Conservation (phyloP, 2,888 invertebrate species). For the Platerodrilus igneus region DNA sequence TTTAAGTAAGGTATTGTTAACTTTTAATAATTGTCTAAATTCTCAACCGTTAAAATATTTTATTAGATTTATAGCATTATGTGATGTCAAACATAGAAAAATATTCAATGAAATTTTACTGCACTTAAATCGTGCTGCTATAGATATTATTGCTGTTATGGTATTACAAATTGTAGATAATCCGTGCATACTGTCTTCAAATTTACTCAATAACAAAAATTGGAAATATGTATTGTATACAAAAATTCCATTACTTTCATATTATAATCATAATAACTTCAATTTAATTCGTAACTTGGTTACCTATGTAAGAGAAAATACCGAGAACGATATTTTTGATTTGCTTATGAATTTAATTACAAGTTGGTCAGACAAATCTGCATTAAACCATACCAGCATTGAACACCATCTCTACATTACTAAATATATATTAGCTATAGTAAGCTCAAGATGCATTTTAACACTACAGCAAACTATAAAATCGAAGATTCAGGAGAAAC, state of each 20-base stretch:
- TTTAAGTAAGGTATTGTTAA: constrained; percentile 58
- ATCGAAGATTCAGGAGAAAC: constrained; percentile 49
- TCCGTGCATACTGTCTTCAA: constrained; percentile 51
- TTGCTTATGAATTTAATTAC: constrained; percentile 55
- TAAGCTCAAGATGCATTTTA: constrained; percentile 50
- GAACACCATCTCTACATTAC: constrained; percentile 69
- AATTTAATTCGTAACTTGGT: constrained; percentile 57
- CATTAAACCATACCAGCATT: constrained; percentile 58
- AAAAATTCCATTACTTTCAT: constrained; percentile 57
- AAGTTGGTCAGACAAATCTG: constrained; percentile 65
- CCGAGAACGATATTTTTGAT: constrained; percentile 41
- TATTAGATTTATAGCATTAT: constrained; percentile 53
- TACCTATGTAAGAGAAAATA: constrained; percentile 53
- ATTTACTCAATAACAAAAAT: constrained; percentile 50
- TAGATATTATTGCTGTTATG: constrained; percentile 55
- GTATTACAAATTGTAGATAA: constrained; percentile 53
- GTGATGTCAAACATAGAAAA: constrained; percentile 45
- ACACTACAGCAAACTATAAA: constrained; percentile 34
- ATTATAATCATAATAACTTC: constrained; percentile 49
- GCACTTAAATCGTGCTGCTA: constrained; percentile 55
- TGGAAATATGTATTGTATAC: constrained; percentile 66
- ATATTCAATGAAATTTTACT: constrained; percentile 53
- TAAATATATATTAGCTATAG: constrained; percentile 58
- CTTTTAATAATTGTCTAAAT: constrained; percentile 51
- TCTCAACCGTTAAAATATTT: constrained; percentile 52